These are phyloP conservation scores for Celastrina argiolus DNA, from an alignment of 2,888 invertebrate genomes.

Conservation along the genomic window DNA sequence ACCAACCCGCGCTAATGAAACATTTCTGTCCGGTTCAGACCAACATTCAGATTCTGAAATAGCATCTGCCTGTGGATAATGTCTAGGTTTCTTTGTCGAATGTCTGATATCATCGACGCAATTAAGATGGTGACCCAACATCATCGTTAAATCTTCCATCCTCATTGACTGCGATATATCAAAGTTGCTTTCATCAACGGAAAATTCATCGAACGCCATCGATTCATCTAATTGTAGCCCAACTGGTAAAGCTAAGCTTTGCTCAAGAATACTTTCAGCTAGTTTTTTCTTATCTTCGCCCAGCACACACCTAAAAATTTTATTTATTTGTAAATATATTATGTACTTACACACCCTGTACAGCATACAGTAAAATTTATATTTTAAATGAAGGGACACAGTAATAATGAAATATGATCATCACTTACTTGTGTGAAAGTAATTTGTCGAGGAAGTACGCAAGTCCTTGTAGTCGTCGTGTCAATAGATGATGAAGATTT, in stretches of 20 bases:
- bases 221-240: conserved; percentile 69
- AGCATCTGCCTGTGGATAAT: conserved; percentile 55
- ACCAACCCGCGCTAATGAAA: conserved; percentile 89
- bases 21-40: conserved; percentile 91
- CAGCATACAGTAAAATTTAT: too few relatives aligned
- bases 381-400: background rate
- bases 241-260: conserved; percentile 69
- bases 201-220: conserved; percentile 65
- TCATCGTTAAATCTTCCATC: conserved; percentile 66
- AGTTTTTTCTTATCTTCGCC: conserved; percentile 71
- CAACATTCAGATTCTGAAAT: conserved; percentile 88
- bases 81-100: conserved; percentile 44
- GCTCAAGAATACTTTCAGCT: conserved; percentile 70
- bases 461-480: conserved; percentile 80
- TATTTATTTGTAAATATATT: background rate
- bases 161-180: conserved; percentile 65
- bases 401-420: background rate
- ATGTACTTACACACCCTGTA: too few relatives aligned
- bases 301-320: conserved; percentile 58
- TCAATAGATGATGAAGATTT: conserved; percentile 72
- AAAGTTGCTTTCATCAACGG: conserved; percentile 65
- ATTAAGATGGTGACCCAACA: conserved; percentile 67
- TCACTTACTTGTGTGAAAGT: conserved; percentile 77
- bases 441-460: conserved; percentile 81
- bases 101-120: conserved; percentile 52